Conservation (phyloP, 2,797 vertebrate species). For the Aselliscus stoliczkanus region DNA sequence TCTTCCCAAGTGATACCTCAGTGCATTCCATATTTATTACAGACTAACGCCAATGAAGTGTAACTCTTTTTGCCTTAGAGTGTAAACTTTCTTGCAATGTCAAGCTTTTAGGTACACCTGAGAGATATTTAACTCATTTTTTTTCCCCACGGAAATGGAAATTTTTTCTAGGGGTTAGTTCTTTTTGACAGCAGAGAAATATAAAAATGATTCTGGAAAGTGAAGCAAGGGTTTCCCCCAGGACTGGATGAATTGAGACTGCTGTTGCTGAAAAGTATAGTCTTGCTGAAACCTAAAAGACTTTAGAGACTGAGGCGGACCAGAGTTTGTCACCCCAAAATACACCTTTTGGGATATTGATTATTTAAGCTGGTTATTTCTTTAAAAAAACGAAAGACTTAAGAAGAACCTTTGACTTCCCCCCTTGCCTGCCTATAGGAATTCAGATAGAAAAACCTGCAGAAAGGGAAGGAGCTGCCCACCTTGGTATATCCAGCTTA, state of each 20-base stretch:
- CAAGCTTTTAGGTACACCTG: neutral
- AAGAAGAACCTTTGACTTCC: neutral
- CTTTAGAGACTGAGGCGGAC: neutral
- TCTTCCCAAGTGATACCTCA: neutral
- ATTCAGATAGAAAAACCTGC: neutral
- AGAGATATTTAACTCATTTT: neutral
- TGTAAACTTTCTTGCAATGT: neutral
- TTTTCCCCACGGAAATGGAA: neutral
- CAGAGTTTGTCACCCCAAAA: neutral
- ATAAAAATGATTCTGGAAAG: neutral
- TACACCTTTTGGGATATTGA: neutral
- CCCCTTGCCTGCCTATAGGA: neutral
- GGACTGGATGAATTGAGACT: neutral
- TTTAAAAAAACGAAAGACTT: neutral
- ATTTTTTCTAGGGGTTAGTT: neutral
- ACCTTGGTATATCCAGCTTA: neutral
- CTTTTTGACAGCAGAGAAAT: neutral
- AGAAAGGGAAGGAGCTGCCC: neutral
- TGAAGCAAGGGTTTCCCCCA: neutral
- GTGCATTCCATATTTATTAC: neutral
- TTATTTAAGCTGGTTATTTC: neutral
- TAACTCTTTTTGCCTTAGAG: neutral
- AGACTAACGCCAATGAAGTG: neutral
- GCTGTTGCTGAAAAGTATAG: neutral
- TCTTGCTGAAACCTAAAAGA: neutral